Base-by-base conservation (phyloP, 1,140 invertebrate species). In the Euwallacea fornicatus region DNA sequence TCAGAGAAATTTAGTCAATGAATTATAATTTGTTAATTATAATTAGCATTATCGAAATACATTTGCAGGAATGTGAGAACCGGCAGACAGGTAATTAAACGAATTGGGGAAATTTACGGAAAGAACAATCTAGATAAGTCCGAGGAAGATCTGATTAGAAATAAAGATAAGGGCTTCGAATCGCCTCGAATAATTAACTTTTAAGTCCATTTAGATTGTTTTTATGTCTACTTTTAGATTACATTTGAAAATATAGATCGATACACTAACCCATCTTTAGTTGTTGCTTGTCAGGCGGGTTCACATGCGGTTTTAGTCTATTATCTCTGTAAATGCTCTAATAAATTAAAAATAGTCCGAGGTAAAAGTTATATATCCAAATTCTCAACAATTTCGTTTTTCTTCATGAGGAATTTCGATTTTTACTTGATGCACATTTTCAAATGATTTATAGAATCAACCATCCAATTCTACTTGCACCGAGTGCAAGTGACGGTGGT, bases 81-180 rank as follows among this genome's bases (percentile, higher is more conserved):
- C 13, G n/a, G 47, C 33, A n/a, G 67, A 42, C 10, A 61, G n/a
- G 42, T 50, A 7, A 42, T 62, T 7, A 61, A 62, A n/a, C 44
- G 67, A 62, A 69, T 69, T 21, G 41, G 58, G 55, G 46, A 69
- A 55, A 69, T 69, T 11, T 69, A 62, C 43, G 60, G 67, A 8
- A 67, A 11, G 42, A 16, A 11, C 9, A 65, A 50, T 42, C 13
- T 11, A 10, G 42, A 68, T 53, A 33, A n/a, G n/a, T 13, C 10
- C 41, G 42, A 41, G 21, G 13, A n/a, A 47, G 56, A 46, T 7
- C 6, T 47, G 3, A 21, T 42, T 13, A 44, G 7, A 60, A 59
- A 21, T 15, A 46, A 68, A 33, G 67, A 69, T 7, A 50, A 62
- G 41, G 67, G 67, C 0, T 69, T 69, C 15, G 67, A 69, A 33